Conservation (phyloP, 2,113 vertebrate species). For the Micromys minutus region DNA sequence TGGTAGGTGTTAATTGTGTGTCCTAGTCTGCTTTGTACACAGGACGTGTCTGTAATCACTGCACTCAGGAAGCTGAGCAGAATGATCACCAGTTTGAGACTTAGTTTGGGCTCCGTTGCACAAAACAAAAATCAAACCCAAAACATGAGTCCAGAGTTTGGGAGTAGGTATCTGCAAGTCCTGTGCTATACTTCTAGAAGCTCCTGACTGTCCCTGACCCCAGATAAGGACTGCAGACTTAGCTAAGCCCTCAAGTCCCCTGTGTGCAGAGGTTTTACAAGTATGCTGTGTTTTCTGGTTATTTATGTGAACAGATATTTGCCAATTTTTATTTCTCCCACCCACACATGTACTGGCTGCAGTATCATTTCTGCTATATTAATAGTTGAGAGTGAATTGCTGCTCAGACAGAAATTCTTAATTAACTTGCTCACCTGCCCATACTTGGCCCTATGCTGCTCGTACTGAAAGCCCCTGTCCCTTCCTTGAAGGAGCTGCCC, state of each 20-base stretch:
- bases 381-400: slow-evolving; percentile 43
- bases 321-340: slow-evolving; percentile 28
- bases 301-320: slow-evolving; percentile 9
- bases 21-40: not conserved
- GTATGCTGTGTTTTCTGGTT: not conserved
- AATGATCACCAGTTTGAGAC: not conserved
- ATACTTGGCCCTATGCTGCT: slow-evolving; percentile 60
- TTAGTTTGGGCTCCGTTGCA: not conserved
- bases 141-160: not conserved
- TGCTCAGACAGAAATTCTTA: slow-evolving; percentile 40
- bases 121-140: not conserved
- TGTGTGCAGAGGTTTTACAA: not conserved
- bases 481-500: slow-evolving; percentile 76
- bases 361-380: slow-evolving; percentile 50
- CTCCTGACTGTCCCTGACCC: not conserved
- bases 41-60: not conserved
- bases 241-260: not conserved
- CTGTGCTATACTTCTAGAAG: not conserved
- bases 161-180: not conserved
- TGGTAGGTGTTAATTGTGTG: not conserved
- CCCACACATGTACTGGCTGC: not conserved
- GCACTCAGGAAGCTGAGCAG: not conserved
- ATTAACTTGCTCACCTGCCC: slow-evolving; percentile 65
- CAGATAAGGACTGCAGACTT: not conserved
- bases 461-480: not conserved